Percentiles rank a stretch among this genome's conserved stretches.
Conservation (phyloP, 2,113 vertebrate genomes). For the Danionella cerebrum region DNA sequence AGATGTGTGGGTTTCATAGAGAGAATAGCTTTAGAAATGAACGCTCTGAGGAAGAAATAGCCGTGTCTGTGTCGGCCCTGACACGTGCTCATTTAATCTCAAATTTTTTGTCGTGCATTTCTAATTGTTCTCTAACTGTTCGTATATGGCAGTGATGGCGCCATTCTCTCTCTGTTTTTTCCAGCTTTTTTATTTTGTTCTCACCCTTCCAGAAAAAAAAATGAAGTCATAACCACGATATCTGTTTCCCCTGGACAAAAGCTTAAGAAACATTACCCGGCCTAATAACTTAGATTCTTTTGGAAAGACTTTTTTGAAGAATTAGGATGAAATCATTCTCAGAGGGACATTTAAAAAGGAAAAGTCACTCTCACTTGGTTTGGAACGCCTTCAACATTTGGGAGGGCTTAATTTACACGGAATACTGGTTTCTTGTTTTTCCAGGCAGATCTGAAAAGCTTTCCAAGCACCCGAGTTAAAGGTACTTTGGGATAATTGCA, state of each 20-base stretch:
- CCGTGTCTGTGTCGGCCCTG: background rate
- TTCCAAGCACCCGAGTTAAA: background rate
- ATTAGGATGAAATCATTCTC: constrained; percentile 16
- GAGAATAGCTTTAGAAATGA: constrained; percentile 16
- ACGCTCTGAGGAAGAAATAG: constrained; percentile 20
- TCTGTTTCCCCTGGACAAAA: constrained; percentile 19
- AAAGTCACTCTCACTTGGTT: constrained; percentile 20
- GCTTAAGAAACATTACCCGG: constrained; percentile 22
- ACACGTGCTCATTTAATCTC: constrained; percentile 16
- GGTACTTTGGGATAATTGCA: background rate
- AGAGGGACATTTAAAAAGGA: constrained; percentile 10
- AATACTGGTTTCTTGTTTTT: background rate
- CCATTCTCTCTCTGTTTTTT: constrained; percentile 8
- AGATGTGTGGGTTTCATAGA: background rate
- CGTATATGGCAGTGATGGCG: too few relatives aligned
- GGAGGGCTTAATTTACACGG: background rate
- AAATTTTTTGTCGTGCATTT: constrained; percentile 20
- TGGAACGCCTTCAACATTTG: constrained; percentile 3
- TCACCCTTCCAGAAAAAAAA: constrained; percentile 10
- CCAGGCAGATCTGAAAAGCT: background rate
- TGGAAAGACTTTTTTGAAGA: constrained; percentile 6
- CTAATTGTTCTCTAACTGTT: constrained; percentile 32
- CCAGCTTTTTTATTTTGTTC: constrained; percentile 4
- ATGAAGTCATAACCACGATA: constrained; percentile 31
- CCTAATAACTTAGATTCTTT: constrained; percentile 2